Base-by-base conservation (phyloP, 2,888 invertebrate genomes). In the Bimastos eiseni region DNA sequence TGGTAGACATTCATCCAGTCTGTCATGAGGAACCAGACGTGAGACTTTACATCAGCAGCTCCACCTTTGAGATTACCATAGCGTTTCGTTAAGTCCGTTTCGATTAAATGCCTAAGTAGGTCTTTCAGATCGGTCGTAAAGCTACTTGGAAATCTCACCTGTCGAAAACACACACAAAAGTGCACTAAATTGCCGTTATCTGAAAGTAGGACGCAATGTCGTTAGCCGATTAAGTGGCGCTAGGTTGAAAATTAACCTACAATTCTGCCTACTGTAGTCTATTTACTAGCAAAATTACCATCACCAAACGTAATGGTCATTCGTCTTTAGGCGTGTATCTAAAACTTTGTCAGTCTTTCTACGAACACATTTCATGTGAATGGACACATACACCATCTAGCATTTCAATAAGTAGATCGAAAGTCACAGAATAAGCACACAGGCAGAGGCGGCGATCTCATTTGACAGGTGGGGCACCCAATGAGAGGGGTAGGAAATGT, bases 61-160 rank as follows among this genome's bases (percentile, higher is more conserved):
- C 70, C 70, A n/a, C 70, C 70, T 70, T n/a, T 70, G 70, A 70
- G 70, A n/a, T 70, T 70, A n/a, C 70, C 70, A 70, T 70, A 70
- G 70, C 70, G 70, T 70, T 70, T 70, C 30, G 70, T 70, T 70
- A 70, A 11, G 70, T 70, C 70, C n/a, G 1, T 6, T 70, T 70
- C 30, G 30, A 70, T 70, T 8, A 70, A 1, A 70, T 70, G 70
- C n/a, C 17, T 70, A n/a, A 70, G 70, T 13, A 70, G 13, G n/a
- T 70, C 70, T 8, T 70, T 70, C n/a, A 70, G 70, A n/a, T 70
- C 70, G n/a, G 11, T 70, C 70, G 70, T 70, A n/a, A 70, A 70
- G 70, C 8, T 70, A 70, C 70, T 70, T n/a, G 70, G 70, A n/a
- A 70, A 70, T n/a, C 70, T 70, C 70, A 70, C 1, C 70, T n/a